Evolutionary conservation across 2,888 invertebrate species (phyloP).

Genomic region (Epinotia bilunana): DNA sequence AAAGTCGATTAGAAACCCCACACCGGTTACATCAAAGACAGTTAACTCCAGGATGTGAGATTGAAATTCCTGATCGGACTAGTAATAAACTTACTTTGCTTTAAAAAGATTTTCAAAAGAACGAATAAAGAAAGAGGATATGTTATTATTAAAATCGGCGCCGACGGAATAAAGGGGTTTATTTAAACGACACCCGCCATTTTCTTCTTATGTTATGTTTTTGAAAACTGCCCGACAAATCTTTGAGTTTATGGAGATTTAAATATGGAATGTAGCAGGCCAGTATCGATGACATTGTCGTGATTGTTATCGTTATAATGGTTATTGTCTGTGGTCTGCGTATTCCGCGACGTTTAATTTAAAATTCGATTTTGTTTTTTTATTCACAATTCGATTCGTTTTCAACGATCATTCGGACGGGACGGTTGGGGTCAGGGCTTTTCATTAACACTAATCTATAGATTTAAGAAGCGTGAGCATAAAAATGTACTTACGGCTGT

Average conservation of each 20-base stretch:
- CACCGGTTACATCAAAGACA: slow-evolving; percentile 75
- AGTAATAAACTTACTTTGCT: slow-evolving; percentile 79
- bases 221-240: slow-evolving; percentile 69
- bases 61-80: slow-evolving; percentile 83
- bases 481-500: slow-evolving; percentile 5
- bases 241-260: slow-evolving; percentile 69
- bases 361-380: slow-evolving; percentile 33
- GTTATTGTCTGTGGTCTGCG: slow-evolving; percentile 52
- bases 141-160: slow-evolving; percentile 74
- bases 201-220: slow-evolving; percentile 56
- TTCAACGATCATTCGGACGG: slow-evolving; percentile 20
- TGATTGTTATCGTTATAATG: slow-evolving; percentile 44
- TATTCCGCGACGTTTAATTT: slow-evolving; percentile 46
- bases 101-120: slow-evolving; percentile 78
- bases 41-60: slow-evolving; percentile 79
- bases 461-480: slow-evolving; percentile 6
- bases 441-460: slow-evolving; percentile 32
- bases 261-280: slow-evolving; percentile 59
- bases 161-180: slow-evolving; percentile 71
- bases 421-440: slow-evolving; percentile 31
- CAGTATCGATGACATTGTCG: slow-evolving; percentile 33
- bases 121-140: slow-evolving; percentile 76
- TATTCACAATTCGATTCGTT: slow-evolving; percentile 38
- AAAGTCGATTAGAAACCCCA: slow-evolving; percentile 47
- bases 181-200: slow-evolving; percentile 68